Evolutionary conservation across 2,888 invertebrate genomes (phyloP), one percentile per base, ranked within the genome.

Genomic region (Acronicta alni): DNA sequence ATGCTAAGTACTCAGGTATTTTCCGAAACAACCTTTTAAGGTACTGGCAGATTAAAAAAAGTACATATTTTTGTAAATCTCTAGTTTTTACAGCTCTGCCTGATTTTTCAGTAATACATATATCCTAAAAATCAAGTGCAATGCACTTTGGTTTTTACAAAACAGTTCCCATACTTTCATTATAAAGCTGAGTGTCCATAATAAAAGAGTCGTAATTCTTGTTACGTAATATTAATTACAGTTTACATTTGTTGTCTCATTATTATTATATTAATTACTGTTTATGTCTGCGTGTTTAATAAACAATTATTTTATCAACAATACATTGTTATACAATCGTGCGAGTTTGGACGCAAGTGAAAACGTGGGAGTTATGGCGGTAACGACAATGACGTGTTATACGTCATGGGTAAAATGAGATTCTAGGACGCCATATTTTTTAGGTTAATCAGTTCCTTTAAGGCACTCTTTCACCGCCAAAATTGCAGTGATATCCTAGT

Each of bases 91-190:
- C n/a, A n/a, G n/a, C n/a, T n/a, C n/a, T n/a, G n/a, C n/a, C n/a
- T n/a, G n/a, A n/a, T 30, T 12, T 12, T 30, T 8, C 10, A 7
- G 1, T 12, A 30, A 30, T 30, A n/a, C n/a, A n/a, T 26, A 26
- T 64, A 47, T 47, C 41, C 37, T n/a, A 2, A 12, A 23, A 42
- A 51, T 42, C n/a, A 15, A 52, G 9, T 44, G 18, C 37, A 51
- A n/a, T n/a, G n/a, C n/a, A n/a, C n/a, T n/a, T n/a, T n/a, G n/a
- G n/a, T n/a, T n/a, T n/a, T n/a, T 43, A 9, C 37, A 45, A 57
- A 58, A 44, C 43, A 8, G 14, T 66, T 74, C 66, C 32, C 72
- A 71, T 49, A 64, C 60, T 49, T 41, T 61, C 53, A 61, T 66
- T 57, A 45, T 66, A 49, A 68, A 20, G 62, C 42, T 15, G 18